Evolutionary conservation across 2,888 invertebrate genomes (phyloP).

Genomic region (Acronicta alni): DNA sequence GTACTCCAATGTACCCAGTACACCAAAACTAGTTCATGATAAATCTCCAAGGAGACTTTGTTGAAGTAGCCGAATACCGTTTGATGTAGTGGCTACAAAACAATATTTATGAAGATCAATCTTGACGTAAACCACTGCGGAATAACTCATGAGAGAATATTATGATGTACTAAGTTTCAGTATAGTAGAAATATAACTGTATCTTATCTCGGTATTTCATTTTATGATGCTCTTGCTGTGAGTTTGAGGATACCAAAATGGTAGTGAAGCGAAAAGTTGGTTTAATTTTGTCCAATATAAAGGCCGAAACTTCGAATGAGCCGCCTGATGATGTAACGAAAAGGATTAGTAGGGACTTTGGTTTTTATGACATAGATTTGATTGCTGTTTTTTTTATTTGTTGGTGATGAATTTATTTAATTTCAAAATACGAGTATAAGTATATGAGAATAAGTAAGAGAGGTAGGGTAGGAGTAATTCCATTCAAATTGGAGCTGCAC

Average conservation of each 20-base stretch:
- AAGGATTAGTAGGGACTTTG: too few relatives aligned
- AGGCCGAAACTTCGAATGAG: neutral
- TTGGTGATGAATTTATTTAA: too few relatives aligned
- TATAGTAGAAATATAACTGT: slow-evolving; percentile 4
- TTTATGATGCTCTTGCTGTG: slow-evolving; percentile 9
- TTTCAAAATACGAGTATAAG: too few relatives aligned
- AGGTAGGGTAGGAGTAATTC: too few relatives aligned
- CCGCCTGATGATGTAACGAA: neutral
- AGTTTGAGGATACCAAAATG: neutral
- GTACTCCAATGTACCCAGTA: neutral
- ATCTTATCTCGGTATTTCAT: slow-evolving; percentile 20
- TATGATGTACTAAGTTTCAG: slow-evolving; percentile 14
- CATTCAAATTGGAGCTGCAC: too few relatives aligned
- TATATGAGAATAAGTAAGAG: too few relatives aligned
- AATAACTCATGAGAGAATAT: slow-evolving; percentile 20
- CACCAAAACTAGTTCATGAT: slow-evolving; percentile 12
- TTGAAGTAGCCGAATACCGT: slow-evolving; percentile 1
- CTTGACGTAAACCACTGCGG: slow-evolving; percentile 17
- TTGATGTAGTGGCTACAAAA: slow-evolving; percentile 31
- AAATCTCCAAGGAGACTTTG: slow-evolving; percentile 12
- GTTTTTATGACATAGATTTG: too few relatives aligned
- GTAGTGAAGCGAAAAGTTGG: neutral
- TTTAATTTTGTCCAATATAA: neutral
- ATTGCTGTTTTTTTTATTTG: too few relatives aligned
- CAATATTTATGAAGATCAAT: slow-evolving; percentile 38